Conservation (phyloP, 2,113 vertebrate genomes). For the Cricetomys ansorgei region DNA sequence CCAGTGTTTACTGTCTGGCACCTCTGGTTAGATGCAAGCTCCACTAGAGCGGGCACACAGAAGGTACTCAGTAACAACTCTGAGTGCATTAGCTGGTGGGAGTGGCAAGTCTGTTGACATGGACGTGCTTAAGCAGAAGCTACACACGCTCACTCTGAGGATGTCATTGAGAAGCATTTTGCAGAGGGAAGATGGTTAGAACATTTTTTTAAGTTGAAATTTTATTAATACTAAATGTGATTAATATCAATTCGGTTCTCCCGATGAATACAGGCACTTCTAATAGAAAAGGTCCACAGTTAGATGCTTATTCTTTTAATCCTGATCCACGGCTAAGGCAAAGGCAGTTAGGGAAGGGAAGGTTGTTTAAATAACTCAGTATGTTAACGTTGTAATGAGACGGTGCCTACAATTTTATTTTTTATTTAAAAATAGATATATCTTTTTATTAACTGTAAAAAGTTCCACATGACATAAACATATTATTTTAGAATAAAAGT, state of each 20-base stretch:
- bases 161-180: background rate
- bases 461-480: background rate
- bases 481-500: constrained; percentile 57
- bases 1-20: background rate
- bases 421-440: constrained; percentile 59
- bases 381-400: background rate
- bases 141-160: background rate
- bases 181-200: background rate
- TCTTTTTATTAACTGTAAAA: constrained; percentile 53
- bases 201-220: background rate
- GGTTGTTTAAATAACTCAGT: background rate
- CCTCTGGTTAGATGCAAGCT: background rate
- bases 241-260: background rate
- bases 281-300: background rate
- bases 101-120: background rate
- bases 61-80: background rate
- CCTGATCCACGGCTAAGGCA: background rate
- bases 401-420: constrained; percentile 21
- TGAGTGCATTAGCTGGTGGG: background rate
- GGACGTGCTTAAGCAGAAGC: background rate
- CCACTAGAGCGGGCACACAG: background rate
- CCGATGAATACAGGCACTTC: background rate
- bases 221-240: too few species aligned
- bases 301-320: background rate
- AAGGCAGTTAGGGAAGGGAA: background rate